Evolutionary conservation across 1,140 invertebrate genomes (phyloP).

Genomic region (Diorhabda elongata): DNA sequence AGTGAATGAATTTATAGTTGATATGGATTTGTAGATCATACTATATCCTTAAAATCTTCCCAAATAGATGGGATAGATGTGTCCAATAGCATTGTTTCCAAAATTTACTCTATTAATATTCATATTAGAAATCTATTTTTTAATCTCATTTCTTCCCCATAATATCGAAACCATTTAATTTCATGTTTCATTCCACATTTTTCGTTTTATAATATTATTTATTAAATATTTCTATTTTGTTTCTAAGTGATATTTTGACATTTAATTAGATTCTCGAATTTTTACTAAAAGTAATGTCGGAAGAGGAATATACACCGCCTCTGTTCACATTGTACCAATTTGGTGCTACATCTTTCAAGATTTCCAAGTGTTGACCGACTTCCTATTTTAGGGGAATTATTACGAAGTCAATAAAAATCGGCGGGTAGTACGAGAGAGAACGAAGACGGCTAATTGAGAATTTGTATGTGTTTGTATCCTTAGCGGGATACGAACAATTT

Average conservation of each 20-base stretch:
- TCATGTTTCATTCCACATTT: background rate
- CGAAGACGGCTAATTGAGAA: conserved; percentile 37
- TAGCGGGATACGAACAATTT: conserved; percentile 38
- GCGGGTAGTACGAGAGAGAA: conserved; percentile 14
- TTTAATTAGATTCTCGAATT: background rate
- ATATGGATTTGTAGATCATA: no score
- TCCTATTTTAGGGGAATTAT: conserved; percentile 26
- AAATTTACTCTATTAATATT: no score
- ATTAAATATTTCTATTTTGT: background rate
- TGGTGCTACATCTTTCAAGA: conserved; percentile 16
- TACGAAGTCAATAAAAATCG: conserved; percentile 27
- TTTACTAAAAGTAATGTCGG: background rate
- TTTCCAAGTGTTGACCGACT: conserved; percentile 12
- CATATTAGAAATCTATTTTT: no score
- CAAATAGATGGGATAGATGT: no score
- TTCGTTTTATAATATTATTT: background rate
- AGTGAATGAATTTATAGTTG: no score
- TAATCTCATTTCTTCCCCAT: no score
- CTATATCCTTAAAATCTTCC: no score
- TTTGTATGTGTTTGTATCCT: conserved; percentile 43
- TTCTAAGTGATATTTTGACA: background rate
- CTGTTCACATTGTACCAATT: conserved; percentile 13
- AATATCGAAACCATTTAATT: no score
- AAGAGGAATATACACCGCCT: background rate
- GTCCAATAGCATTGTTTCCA: no score